Evolutionary conservation across 1,140 invertebrate species (phyloP), one percentile per base, ranked within the genome.

Genomic region (Bilobella aurantiaca): DNA sequence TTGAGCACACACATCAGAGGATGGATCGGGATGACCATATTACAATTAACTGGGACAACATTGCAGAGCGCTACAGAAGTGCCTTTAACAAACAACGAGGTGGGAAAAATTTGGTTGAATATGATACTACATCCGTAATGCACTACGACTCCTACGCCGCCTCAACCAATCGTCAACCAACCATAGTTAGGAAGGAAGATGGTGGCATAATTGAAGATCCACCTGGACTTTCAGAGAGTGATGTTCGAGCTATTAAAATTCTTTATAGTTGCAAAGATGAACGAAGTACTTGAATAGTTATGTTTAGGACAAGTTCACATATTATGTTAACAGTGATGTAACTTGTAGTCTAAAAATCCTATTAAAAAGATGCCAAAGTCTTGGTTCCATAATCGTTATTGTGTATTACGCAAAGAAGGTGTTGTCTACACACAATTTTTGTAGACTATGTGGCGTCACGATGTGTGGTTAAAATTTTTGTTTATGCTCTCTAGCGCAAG

Each of bases 1-100:
- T 80, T 67, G 76, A 74, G 69, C 79, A 80, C 66, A 77, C 80
- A 64, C 78, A 79, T 67, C 75, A 76, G 30, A 69, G 79, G 0
- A 77, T 77, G 0, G 79, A 80, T 64, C 64, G 79, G 3, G 78
- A 80, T 66, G 62, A 74, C 8, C 76, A 73, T 69, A 77, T 80
- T 12, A 68, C 70, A 27, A 72, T 79, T 27, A 72, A 75, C 65
- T 75, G 74, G 72, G 57, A 69, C 1, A 79, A 79, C 66, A 18
- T 42, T 12, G 34, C 8, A 12, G 34, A 42, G 8, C 8, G 34
- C 8, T 42, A 42, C 34, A 42, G 18, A 42, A 12, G 8, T 18
- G 8, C 8, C 8, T 42, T 42, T 18, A 18, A 42, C 34, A 42
- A 42, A 42, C 8, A 42, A 42, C 8, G 34, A 12, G 34, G 34